Evolutionary conservation across 2,797 vertebrate genomes (phyloP).

Genomic region (Malacoctenus gilli): DNA sequence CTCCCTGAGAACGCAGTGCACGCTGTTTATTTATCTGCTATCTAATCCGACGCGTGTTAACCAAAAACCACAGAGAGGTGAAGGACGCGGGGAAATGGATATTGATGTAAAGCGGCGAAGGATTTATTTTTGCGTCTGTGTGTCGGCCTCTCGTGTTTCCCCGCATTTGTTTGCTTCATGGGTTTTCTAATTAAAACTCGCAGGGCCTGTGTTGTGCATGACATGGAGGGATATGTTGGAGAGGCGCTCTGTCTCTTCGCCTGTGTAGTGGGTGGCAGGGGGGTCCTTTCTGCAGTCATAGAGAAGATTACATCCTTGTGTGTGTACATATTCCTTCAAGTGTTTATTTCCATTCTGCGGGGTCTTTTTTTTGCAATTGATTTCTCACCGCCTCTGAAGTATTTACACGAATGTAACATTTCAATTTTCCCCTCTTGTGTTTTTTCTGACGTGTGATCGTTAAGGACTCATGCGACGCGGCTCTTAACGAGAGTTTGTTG

Average conservation of each 20-base stretch:
- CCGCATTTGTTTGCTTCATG: conserved; percentile 71
- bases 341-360: conserved; percentile 29
- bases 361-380: conserved; percentile 7
- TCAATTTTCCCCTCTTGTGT: not conserved
- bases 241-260: conserved; percentile 33
- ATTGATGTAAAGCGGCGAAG: conserved; percentile 65
- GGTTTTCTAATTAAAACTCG: conserved; percentile 74
- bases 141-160: conserved; percentile 64
- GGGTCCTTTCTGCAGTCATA: conserved; percentile 13
- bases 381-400: conserved; percentile 9
- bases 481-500: conserved; percentile 18
- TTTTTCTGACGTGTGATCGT: conserved; percentile 26
- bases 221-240: conserved; percentile 44
- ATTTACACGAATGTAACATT: conserved; percentile 4
- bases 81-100: conserved; percentile 68
- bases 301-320: conserved; percentile 24
- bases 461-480: no score
- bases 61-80: conserved; percentile 72
- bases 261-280: conserved; percentile 27
- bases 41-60: conserved; percentile 69
- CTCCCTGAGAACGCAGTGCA: conserved; percentile 50
- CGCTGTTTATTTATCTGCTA: conserved; percentile 71
- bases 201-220: conserved; percentile 55
- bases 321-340: conserved; percentile 23
- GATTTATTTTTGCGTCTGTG: conserved; percentile 71